Conservation (phyloP, 2,888 invertebrate species). For the Sclerodermus sp. region DNA sequence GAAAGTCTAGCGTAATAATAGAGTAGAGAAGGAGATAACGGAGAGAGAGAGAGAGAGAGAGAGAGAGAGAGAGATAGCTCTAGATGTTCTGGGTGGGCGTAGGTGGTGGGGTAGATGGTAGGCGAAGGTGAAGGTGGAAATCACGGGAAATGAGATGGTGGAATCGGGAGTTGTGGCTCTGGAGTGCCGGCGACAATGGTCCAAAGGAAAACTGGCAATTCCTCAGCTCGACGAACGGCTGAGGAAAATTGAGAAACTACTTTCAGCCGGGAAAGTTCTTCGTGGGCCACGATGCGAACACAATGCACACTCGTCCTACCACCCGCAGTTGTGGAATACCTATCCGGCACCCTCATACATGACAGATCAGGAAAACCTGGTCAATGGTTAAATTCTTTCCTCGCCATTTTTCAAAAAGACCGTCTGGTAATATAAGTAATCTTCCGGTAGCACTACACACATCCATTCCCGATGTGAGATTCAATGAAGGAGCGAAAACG, state of each 20-base stretch:
- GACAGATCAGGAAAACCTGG: slow-evolving; percentile 4
- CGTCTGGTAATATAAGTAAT: no score
- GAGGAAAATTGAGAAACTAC: slow-evolving; percentile 43
- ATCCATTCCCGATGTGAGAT: no score
- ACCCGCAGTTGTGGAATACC: neutral
- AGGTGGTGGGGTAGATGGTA: no score
- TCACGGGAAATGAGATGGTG: slow-evolving; percentile 26
- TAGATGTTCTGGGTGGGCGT: no score
- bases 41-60: no score
- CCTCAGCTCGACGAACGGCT: slow-evolving; percentile 34
- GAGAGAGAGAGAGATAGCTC: slow-evolving; percentile 3
- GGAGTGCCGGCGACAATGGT: slow-evolving; percentile 31
- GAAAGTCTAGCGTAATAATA: no score
- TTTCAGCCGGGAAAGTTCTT: slow-evolving; percentile 30
- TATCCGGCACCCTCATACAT: neutral
- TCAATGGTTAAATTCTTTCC: no score
- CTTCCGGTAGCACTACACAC: no score
- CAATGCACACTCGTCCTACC: slow-evolving; percentile 2
- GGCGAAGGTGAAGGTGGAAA: slow-evolving; percentile 19
- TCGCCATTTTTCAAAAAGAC: no score
- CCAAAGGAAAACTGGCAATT: slow-evolving; percentile 33
- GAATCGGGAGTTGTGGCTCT: slow-evolving; percentile 27
- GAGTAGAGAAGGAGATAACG: neutral
- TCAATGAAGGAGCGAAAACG: no score
- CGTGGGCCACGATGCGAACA: neutral